Conservation (phyloP, 2,888 invertebrate genomes). For the Vesta saturnalis region DNA sequence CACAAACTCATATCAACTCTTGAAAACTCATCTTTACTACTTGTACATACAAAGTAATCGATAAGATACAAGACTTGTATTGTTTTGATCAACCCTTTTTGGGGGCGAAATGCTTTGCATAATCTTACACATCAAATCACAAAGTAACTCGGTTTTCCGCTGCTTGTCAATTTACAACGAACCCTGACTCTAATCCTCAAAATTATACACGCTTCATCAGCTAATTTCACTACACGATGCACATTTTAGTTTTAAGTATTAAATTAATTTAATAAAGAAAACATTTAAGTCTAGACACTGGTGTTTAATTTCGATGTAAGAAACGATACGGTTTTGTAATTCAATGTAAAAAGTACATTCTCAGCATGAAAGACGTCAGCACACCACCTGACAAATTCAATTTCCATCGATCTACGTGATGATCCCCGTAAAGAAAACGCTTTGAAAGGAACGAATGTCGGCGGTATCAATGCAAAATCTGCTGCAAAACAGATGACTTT, state of each 20-base stretch:
- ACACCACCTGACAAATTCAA: not conserved
- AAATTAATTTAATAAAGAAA: not conserved
- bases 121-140: constrained; percentile 8
- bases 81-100: constrained; percentile 15
- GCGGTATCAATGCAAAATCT: constrained; percentile 1
- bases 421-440: not conserved
- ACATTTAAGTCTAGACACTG: no score
- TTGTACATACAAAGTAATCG: constrained; percentile 10
- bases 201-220: not conserved
- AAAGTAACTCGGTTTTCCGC: not conserved
- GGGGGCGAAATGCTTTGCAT: constrained; percentile 8
- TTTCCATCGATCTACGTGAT: constrained; percentile 1
- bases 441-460: not conserved
- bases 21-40: constrained; percentile 8
- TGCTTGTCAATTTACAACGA: not conserved
- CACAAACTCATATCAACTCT: constrained; percentile 8
- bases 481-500: not conserved
- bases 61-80: constrained; percentile 8
- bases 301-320: no score
- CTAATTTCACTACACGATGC: not conserved
- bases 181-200: not conserved
- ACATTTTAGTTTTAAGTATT: not conserved
- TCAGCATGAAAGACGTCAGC: no score
- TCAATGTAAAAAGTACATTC: no score
- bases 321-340: no score